Evolutionary conservation across 2,888 invertebrate genomes (phyloP).

Genomic region (Tridacna gigas): DNA sequence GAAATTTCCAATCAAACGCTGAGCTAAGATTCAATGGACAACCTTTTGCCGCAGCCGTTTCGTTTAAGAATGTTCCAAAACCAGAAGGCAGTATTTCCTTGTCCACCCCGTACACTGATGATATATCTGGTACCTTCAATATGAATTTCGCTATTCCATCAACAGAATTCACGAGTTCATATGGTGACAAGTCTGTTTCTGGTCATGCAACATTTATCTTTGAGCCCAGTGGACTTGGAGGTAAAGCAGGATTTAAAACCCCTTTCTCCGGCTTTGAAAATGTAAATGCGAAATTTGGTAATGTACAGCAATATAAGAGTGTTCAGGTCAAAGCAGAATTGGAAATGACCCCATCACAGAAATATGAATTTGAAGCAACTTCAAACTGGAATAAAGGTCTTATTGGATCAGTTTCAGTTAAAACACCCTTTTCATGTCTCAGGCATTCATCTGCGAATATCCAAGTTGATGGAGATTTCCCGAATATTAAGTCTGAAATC

Average conservation of each 20-base stretch:
- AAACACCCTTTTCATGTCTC: slow-evolving; percentile 62
- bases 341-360: not conserved
- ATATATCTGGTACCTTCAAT: slow-evolving; percentile 31
- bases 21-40: slow-evolving; percentile 44
- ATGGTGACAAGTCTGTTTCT: slow-evolving; percentile 12
- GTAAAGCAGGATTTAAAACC: slow-evolving; percentile 20
- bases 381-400: slow-evolving; percentile 17
- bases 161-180: slow-evolving; percentile 18
- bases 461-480: slow-evolving; percentile 18
- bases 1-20: slow-evolving; percentile 40
- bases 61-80: slow-evolving; percentile 30
- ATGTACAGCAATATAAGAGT: slow-evolving; percentile 13
- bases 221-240: slow-evolving; percentile 16
- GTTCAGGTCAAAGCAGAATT: slow-evolving; percentile 20
- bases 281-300: slow-evolving; percentile 22
- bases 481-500: slow-evolving; percentile 28
- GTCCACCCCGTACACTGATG: slow-evolving; percentile 19
- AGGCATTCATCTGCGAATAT: slow-evolving; percentile 5
- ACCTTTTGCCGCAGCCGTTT: slow-evolving; percentile 17
- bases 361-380: not conserved
- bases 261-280: slow-evolving; percentile 41
- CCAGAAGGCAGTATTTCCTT: slow-evolving; percentile 23
- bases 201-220: slow-evolving; percentile 13
- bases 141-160: slow-evolving; percentile 3
- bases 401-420: slow-evolving; percentile 36